Evolutionary conservation across 2,113 vertebrate species (phyloP).

Genomic region (Gorsachius goisagi): DNA sequence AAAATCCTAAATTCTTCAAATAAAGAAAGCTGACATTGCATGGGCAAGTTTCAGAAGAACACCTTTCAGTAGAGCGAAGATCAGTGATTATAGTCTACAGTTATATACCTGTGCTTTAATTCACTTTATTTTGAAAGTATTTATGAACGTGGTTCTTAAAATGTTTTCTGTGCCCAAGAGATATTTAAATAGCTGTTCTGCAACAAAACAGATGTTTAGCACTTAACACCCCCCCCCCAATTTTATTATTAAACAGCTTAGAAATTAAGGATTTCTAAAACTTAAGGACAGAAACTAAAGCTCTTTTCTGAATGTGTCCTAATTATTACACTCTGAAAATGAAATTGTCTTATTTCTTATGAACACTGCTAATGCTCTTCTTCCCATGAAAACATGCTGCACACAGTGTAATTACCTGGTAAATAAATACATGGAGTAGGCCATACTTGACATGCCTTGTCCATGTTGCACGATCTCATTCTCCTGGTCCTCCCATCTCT

Average conservation of each 20-base stretch:
- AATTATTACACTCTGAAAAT: background rate
- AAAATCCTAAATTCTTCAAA: background rate
- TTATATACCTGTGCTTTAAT: background rate
- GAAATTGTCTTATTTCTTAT: background rate
- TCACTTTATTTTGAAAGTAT: background rate
- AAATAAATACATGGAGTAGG: conserved; percentile 94
- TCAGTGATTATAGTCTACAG: background rate
- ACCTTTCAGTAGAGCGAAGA: background rate
- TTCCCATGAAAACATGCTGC: background rate
- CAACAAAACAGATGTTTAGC: background rate
- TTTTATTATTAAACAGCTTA: background rate
- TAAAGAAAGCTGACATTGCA: background rate
- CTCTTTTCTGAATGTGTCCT: background rate
- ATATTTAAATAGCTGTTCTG: background rate
- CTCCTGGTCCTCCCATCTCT: conserved; percentile 95
- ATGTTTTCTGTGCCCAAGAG: background rate
- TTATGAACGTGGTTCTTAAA: background rate
- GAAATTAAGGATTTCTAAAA: background rate
- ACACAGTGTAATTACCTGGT: conserved; percentile 83
- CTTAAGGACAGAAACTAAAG: background rate
- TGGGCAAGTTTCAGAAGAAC: background rate
- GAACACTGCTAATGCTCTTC: background rate
- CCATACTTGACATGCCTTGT: conserved; percentile 91
- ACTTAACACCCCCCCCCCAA: accelerated
- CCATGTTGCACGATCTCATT: conserved; percentile 85